These are phyloP conservation scores for Syngnathus acus DNA, from an alignment of 2,797 vertebrate genomes.

Conservation along the genomic window DNA sequence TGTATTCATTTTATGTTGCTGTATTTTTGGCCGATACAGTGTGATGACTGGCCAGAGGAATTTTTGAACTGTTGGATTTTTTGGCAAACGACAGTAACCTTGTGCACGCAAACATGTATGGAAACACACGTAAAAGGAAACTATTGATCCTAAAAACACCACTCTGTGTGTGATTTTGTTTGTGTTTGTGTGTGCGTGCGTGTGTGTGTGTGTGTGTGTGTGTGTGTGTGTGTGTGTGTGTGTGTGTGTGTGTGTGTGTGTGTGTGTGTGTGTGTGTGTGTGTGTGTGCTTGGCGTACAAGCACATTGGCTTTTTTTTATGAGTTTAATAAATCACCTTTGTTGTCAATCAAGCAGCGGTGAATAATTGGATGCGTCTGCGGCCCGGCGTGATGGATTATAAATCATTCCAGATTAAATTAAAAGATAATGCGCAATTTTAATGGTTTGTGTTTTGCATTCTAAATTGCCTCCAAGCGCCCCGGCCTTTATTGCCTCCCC, in stretches of 20 bases:
- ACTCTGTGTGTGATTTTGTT: conserved; percentile 38
- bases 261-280: conserved; percentile 25
- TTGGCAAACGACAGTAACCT: neutral
- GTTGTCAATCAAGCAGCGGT: conserved; percentile 99
- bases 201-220: conserved; percentile 19
- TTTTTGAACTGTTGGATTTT: too few relatives aligned
- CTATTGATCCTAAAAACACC: conserved; percentile 21
- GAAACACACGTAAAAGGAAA: conserved; percentile 13
- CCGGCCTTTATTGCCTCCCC: conserved; percentile 97
- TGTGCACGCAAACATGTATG: neutral
- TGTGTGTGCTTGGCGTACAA: neutral
- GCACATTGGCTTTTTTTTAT: conserved; percentile 95
- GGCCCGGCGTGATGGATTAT: conserved; percentile 99
- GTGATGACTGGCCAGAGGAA: too few relatives aligned
- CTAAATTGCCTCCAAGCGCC: conserved; percentile 99
- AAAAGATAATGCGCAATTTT: conserved; percentile 99
- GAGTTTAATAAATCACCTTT: conserved; percentile 99
- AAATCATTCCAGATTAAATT: conserved; percentile 99
- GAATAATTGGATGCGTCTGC: conserved; percentile 99
- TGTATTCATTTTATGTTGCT: too few relatives aligned
- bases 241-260: conserved; percentile 32
- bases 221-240: conserved; percentile 31
- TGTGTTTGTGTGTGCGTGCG: conserved; percentile 35
- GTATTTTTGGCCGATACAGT: too few relatives aligned
- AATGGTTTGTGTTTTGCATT: conserved; percentile 99